Evolutionary conservation across 2,113 vertebrate species (phyloP).

Genomic region (Oryzias woworae): DNA sequence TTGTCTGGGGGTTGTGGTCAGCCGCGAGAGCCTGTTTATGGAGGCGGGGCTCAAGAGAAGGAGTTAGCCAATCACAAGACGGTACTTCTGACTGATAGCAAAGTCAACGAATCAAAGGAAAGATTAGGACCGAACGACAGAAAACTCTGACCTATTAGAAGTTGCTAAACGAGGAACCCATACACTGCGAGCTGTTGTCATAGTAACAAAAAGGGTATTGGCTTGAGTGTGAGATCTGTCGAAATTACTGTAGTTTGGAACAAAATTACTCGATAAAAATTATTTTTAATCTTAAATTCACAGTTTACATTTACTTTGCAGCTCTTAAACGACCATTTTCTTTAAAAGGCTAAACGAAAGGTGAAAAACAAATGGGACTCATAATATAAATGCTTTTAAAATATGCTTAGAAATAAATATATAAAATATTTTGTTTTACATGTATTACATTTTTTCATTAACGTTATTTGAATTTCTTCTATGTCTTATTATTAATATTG

Average conservation of each 20-base stretch:
- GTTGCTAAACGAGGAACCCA: neutral
- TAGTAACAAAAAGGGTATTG: conserved; percentile 45
- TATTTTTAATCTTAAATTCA: neutral
- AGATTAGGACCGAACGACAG: neutral
- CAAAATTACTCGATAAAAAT: neutral
- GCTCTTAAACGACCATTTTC: no score
- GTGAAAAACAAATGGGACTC: neutral
- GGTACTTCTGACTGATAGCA: neutral
- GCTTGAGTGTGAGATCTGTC: conserved; percentile 30
- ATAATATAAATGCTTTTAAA: no score
- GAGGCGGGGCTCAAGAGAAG: neutral
- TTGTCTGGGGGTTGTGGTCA: conserved; percentile 16
- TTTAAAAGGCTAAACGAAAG: neutral
- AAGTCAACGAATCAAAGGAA: conserved; percentile 22
- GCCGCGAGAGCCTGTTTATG: conserved; percentile 16
- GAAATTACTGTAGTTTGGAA: conserved; percentile 3
- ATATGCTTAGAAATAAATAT: no score
- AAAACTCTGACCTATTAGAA: conserved; percentile 27
- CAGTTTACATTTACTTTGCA: no score
- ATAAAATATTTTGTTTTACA: no score
- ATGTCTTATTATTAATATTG: no score
- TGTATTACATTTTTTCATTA: neutral
- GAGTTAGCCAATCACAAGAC: conserved; percentile 32
- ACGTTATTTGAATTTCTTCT: no score
- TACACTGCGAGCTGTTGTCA: conserved; percentile 36